Percentiles rank a stretch among this genome's conserved stretches.
Conservation (phyloP, 2,113 vertebrate genomes). For the Sardina pilchardus region DNA sequence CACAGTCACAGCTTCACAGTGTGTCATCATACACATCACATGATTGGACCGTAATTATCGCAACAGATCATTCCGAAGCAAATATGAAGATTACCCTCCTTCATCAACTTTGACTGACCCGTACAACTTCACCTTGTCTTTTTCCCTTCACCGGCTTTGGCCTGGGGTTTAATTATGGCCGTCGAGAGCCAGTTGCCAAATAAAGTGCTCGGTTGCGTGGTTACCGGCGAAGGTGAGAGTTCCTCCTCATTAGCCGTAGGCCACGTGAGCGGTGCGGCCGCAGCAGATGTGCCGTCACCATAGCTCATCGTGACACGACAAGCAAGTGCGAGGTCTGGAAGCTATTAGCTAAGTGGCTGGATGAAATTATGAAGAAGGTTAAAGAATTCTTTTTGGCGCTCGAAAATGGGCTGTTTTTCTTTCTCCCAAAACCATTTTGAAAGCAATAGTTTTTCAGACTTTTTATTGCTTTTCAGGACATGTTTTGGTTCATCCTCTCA, state of each 20-base stretch:
- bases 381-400: not conserved
- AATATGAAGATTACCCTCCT: not conserved
- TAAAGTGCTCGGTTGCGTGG: not conserved
- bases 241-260: slow-evolving; percentile 18
- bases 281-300: slow-evolving; percentile 39
- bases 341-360: not conserved
- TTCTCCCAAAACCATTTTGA: not conserved
- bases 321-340: slow-evolving; percentile 46
- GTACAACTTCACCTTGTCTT: not conserved
- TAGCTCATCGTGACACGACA: slow-evolving; percentile 23
- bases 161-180: not conserved
- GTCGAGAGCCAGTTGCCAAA: not conserved
- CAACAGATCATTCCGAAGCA: not conserved
- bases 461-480: not conserved
- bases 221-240: not conserved
- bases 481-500: not conserved
- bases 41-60: not conserved
- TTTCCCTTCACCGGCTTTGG: not conserved
- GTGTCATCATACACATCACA: slow-evolving; percentile 11
- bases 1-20: not conserved
- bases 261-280: slow-evolving; percentile 35
- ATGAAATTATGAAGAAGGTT: not conserved
- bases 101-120: not conserved
- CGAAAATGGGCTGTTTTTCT: not conserved
- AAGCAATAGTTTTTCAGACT: not conserved